phyloP scores from a whole-genome alignment of 2,888 invertebrate species.

The Phragmatobia fuliginosa region DNA sequence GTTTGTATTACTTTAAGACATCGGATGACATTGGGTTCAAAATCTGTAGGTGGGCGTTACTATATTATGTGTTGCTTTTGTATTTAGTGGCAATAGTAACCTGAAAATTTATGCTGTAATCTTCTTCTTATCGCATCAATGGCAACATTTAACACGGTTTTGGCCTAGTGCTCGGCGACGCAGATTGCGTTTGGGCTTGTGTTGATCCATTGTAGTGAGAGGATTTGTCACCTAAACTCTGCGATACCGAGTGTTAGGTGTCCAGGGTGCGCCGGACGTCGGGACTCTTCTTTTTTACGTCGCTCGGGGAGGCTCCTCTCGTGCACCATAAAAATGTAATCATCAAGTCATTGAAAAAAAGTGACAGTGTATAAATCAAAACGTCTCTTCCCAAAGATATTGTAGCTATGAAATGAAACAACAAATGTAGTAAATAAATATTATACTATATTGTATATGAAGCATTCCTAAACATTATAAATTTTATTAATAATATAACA shows the following conservation, averaged over 20 bases:
- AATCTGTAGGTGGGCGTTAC: neutral
- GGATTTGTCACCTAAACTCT: too few relatives aligned
- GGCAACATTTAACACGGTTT: too few relatives aligned
- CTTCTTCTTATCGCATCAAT: too few relatives aligned
- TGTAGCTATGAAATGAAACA: conserved; percentile 5
- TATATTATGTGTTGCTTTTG: neutral
- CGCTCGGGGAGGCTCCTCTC: too few relatives aligned
- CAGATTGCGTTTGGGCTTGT: too few relatives aligned
- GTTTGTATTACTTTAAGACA: neutral
- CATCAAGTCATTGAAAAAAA: too few relatives aligned
- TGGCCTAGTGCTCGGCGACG: too few relatives aligned
- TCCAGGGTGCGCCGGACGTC: too few relatives aligned
- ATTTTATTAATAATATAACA: conserved; percentile 5
- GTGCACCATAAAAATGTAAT: too few relatives aligned
- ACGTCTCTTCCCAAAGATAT: neutral
- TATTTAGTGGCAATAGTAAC: neutral
- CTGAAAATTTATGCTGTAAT: neutral
- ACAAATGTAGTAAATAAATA: conserved; percentile 10
- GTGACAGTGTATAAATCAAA: neutral
- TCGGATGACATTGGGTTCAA: neutral
- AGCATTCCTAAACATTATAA: neutral
- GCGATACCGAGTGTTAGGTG: too few relatives aligned
- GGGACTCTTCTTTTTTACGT: too few relatives aligned
- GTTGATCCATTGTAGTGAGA: too few relatives aligned
- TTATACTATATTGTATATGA: conserved; percentile 11